Evolutionary conservation across 2,113 vertebrate species (phyloP), one percentile per base, ranked within the genome.

Genomic region (Chloebia gouldiae): DNA sequence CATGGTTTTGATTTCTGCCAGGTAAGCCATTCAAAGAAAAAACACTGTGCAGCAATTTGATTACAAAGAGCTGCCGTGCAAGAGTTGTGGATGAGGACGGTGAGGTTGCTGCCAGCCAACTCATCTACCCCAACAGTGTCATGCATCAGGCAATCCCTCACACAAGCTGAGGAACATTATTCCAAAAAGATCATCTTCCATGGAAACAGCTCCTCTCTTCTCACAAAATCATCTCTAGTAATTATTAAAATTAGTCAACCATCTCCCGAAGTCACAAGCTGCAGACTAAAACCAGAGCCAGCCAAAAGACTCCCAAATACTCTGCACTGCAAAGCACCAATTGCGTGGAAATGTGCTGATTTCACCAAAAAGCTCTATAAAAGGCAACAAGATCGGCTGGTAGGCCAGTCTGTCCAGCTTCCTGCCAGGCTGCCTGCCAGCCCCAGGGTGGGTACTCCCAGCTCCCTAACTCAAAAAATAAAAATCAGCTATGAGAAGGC

Each of bases 351-450:
- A 72, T 65, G 65, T 61, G 86, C 91, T 76, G 84, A 87, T 85
- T 85, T 81, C 70, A 93, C 79, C 61, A 78, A 95, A 88, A 89
- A 30, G 28, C 53, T 92, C 95, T 95, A 95, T 72, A 92, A 92
- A 97, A 93, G 88, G 95, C 95, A 95, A 68, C 45, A 40, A 95
- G 93, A 91, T 72, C 77, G 93, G 88, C 93, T 39, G 1, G 57
- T 81, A 72, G 63, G 79, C 54, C 93, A 94, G 96, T 97, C 96
- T 97, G 95, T 72, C 94, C 89, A 45, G 94, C 94, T 97, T 96
- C 95, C 96, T 97, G 91, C 94, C 92, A 93, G 96, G 96, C 96
- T 16, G 95, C 94, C 95, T 95, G 96, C 96, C 96, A 97, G 96
- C 66, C 93, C 69, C 15, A 75, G 91, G 94, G 89, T 92, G 91